Conservation (phyloP, 2,888 invertebrate species). For the Mechanitis messenoides region DNA sequence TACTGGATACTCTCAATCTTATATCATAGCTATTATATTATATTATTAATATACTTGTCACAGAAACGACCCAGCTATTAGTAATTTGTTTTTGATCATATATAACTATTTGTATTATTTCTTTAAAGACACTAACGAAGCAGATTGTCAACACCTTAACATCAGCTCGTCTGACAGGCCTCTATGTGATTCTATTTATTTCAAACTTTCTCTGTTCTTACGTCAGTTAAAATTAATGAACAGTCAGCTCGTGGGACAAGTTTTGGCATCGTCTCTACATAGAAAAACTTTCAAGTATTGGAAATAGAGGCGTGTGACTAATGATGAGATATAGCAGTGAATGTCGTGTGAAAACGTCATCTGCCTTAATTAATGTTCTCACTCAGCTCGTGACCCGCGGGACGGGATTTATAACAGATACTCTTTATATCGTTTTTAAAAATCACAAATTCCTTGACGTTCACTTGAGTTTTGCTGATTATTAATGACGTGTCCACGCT, state of each 20-base stretch:
- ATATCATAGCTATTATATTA: background rate
- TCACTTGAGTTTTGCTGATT: slow-evolving; percentile 40
- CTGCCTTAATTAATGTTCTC: slow-evolving; percentile 61
- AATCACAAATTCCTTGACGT: slow-evolving; percentile 50
- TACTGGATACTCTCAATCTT: background rate
- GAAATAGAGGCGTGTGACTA: slow-evolving; percentile 68
- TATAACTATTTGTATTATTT: background rate
- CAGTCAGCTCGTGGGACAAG: slow-evolving; percentile 48
- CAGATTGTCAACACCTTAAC: slow-evolving; percentile 13
- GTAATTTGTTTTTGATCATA: background rate
- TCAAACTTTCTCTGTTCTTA: slow-evolving; percentile 48
- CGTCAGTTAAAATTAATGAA: slow-evolving; percentile 68
- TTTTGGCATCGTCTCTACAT: slow-evolving; percentile 54
- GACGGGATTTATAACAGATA: slow-evolving; percentile 32
- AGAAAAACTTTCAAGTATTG: slow-evolving; percentile 65
- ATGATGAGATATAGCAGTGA: slow-evolving; percentile 59
- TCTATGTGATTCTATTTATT: slow-evolving; percentile 40
- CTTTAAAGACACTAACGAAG: background rate
- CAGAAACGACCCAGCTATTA: background rate
- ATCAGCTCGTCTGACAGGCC: slow-evolving; percentile 28
- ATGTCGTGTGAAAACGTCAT: slow-evolving; percentile 68
- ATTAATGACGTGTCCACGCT: slow-evolving; percentile 42
- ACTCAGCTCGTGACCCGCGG: slow-evolving; percentile 33
- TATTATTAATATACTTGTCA: background rate
- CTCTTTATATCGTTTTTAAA: slow-evolving; percentile 15